Percentiles rank a stretch among this genome's conserved stretches.
phyloP scores from a whole-genome alignment of 2,797 vertebrate genomes.

The Lycodopsis pacificus region DNA sequence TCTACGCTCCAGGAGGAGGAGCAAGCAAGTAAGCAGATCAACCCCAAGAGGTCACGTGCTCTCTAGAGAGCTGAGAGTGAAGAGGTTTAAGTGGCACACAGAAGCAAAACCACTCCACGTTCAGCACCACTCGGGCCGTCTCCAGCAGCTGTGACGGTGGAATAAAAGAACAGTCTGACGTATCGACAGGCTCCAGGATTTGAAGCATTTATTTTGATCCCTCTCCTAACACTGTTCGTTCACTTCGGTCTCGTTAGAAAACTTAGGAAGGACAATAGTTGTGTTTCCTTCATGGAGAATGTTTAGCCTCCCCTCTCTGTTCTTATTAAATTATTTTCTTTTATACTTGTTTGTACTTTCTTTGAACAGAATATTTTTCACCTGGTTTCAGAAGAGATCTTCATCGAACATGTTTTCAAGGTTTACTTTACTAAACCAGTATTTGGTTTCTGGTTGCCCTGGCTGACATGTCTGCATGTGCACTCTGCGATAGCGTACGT shows the following conservation, averaged over 20 bases:
- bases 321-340: slow-evolving; percentile 79
- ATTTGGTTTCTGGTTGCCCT: slow-evolving; percentile 62
- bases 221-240: slow-evolving; percentile 50
- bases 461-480: slow-evolving; percentile 80
- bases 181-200: slow-evolving; percentile 56
- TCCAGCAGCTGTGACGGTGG: slow-evolving; percentile 56
- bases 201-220: slow-evolving; percentile 42
- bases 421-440: slow-evolving; percentile 60
- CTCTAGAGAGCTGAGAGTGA: slow-evolving; percentile 69
- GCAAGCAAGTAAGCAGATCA: slow-evolving; percentile 99
- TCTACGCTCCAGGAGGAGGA: slow-evolving; percentile 96
- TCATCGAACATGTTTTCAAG: slow-evolving; percentile 50
- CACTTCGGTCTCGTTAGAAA: slow-evolving; percentile 53
- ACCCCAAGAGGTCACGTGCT: slow-evolving; percentile 92
- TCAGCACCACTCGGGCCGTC: slow-evolving; percentile 64
- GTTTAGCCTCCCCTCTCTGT: slow-evolving; percentile 59
- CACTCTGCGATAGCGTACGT: slow-evolving; percentile 61
- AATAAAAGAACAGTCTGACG: slow-evolving; percentile 56
- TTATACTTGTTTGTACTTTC: slow-evolving; percentile 78
- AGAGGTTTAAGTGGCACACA: slow-evolving; percentile 46
- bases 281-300: slow-evolving; percentile 57
- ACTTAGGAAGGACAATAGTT: slow-evolving; percentile 51
- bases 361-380: slow-evolving; percentile 65
- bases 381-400: slow-evolving; percentile 56
- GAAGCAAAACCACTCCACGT: slow-evolving; percentile 74